Percentiles rank a stretch among this genome's conserved stretches.
phyloP scores from a whole-genome alignment of 2,113 vertebrate species.

The Chaetorhynchus papuensis region DNA sequence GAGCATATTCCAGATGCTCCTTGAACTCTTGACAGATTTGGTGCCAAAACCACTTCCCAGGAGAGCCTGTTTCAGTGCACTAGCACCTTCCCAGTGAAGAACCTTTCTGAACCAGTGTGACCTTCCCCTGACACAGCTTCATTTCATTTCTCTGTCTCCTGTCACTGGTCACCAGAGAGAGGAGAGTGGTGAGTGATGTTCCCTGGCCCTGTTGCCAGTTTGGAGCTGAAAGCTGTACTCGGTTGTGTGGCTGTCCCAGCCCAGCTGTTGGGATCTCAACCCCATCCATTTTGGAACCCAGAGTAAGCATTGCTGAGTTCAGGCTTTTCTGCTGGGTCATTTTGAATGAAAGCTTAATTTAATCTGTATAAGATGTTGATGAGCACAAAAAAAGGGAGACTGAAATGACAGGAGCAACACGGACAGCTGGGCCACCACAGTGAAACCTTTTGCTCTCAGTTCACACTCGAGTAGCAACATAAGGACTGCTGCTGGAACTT shows the following conservation, averaged over 20 bases:
- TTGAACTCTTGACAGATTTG: neutral
- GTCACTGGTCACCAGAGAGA: neutral
- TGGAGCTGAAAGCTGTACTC: neutral
- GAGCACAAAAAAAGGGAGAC: neutral
- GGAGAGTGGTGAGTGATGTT: accelerated
- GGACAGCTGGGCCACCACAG: neutral
- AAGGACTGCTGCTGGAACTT: neutral
- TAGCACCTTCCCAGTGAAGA: neutral
- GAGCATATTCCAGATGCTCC: accelerated
- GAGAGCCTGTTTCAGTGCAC: neutral
- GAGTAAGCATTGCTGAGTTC: neutral
- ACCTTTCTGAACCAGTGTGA: neutral
- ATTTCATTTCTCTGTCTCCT: neutral
- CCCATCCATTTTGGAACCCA: accelerated
- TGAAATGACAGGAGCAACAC: neutral
- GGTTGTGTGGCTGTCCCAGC: neutral
- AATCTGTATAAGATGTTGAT: neutral
- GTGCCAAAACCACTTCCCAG: neutral
- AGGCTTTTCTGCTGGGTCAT: neutral
- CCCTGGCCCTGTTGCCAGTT: no score
- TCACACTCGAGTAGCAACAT: accelerated
- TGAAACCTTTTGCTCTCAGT: neutral
- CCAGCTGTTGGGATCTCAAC: neutral
- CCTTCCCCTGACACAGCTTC: neutral
- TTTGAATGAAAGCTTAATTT: neutral